Evolutionary conservation across 2,113 vertebrate genomes (phyloP).

Genomic region (Pholis gunnellus): DNA sequence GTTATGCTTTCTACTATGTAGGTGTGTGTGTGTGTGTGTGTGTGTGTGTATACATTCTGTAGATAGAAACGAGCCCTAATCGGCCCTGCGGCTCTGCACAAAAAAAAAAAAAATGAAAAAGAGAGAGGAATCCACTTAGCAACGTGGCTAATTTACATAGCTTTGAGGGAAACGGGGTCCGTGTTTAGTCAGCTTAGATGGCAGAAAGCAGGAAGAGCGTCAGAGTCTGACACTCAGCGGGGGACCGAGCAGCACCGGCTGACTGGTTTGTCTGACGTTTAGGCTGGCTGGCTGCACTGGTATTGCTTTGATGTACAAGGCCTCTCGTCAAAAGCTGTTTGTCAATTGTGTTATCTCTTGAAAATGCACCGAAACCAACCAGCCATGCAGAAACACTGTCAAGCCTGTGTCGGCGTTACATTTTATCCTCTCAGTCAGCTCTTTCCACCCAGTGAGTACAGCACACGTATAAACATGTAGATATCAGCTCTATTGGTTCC

Average conservation of each 20-base stretch:
- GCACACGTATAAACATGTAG: not conserved
- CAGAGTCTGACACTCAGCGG: conserved; percentile 65
- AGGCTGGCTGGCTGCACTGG: conserved; percentile 40
- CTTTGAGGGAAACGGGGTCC: conserved; percentile 70
- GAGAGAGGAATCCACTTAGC: conserved; percentile 68
- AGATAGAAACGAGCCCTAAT: conserved; percentile 67
- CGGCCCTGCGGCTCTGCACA: conserved; percentile 55
- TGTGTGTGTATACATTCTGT: conserved; percentile 58
- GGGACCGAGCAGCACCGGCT: conserved; percentile 53
- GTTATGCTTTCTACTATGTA: conserved; percentile 35
- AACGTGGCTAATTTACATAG: conserved; percentile 77
- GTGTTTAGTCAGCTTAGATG: conserved; percentile 70
- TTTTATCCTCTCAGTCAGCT: conserved; percentile 1
- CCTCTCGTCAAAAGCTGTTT: conserved; percentile 28
- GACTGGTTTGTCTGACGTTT: conserved; percentile 58
- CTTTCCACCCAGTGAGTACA: not conserved
- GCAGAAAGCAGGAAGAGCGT: conserved; percentile 55
- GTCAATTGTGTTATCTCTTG: not conserved
- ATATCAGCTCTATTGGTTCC: no score
- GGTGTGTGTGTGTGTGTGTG: conserved; percentile 65
- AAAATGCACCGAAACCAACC: not conserved
- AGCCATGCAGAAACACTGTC: not conserved
- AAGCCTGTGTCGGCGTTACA: not conserved
- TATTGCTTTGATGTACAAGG: conserved; percentile 55
- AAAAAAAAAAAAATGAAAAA: not conserved